These are phyloP conservation scores for Torymus aiolomorphi DNA, from an alignment of 2,888 invertebrate species.

Conservation along the genomic window DNA sequence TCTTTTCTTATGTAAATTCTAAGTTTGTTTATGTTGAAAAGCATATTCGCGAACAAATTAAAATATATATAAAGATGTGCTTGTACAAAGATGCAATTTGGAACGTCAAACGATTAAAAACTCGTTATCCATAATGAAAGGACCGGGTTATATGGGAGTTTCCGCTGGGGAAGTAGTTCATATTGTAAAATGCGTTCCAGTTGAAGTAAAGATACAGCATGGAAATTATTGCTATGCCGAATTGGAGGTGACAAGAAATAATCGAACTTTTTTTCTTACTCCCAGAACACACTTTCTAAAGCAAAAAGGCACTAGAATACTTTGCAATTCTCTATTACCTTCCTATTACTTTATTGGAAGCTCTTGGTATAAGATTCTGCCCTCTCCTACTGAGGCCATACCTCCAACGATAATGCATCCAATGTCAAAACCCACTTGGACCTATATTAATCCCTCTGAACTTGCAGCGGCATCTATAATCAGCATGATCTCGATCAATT, in stretches of 20 bases:
- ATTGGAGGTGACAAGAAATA: no score
- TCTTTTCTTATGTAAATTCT: neutral
- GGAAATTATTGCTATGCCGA: no score
- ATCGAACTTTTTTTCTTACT: no score
- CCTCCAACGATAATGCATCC: slow-evolving; percentile 32
- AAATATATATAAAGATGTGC: slow-evolving; percentile 58
- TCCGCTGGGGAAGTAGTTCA: no score
- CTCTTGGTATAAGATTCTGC: neutral
- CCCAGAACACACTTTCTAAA: no score
- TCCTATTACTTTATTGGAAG: no score
- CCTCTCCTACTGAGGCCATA: neutral
- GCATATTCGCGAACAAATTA: neutral
- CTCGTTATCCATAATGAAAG: slow-evolving; percentile 37
- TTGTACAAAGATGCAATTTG: slow-evolving; percentile 61
- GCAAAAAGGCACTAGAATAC: no score
- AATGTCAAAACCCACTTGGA: neutral
- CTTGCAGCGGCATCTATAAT: slow-evolving; percentile 55
- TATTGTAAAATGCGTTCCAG: no score
- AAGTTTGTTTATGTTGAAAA: neutral
- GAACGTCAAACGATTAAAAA: slow-evolving; percentile 62
- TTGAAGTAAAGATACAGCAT: no score
- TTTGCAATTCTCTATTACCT: no score
- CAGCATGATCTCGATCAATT: slow-evolving; percentile 43
- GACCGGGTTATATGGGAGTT: slow-evolving; percentile 62
- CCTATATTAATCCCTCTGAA: slow-evolving; percentile 16